phyloP scores from a whole-genome alignment of 2,113 vertebrate species.

The Tyrannus savana region DNA sequence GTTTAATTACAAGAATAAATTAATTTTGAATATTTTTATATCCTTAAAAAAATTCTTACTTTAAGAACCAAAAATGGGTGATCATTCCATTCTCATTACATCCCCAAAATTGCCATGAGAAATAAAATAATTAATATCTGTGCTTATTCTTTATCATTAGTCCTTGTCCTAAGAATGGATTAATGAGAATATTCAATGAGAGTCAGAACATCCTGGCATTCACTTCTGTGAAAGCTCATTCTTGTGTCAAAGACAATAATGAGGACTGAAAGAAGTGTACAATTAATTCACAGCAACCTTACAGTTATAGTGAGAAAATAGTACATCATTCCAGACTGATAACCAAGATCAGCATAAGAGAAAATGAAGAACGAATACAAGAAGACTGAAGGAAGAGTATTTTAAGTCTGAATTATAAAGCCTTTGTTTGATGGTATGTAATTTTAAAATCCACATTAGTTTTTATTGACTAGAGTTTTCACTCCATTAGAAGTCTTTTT shows the following conservation, averaged over 20 bases:
- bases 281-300: constrained; percentile 39
- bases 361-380: background rate
- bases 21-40: constrained; percentile 48
- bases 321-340: background rate
- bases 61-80: background rate
- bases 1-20: constrained; percentile 62
- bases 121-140: constrained; percentile 57
- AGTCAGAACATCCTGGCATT: constrained; percentile 11
- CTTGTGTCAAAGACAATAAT: constrained; percentile 45
- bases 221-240: constrained; percentile 33
- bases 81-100: constrained; percentile 45
- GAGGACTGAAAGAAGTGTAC: constrained; percentile 42
- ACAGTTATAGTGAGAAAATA: background rate
- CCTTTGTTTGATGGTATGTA: background rate
- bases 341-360: background rate
- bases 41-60: background rate
- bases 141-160: constrained; percentile 41
- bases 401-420: background rate
- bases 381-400: background rate
- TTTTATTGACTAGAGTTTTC: background rate
- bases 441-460: background rate
- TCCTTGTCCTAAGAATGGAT: constrained; percentile 53
- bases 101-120: constrained; percentile 40
- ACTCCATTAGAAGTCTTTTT: background rate
- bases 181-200: constrained; percentile 67